Conservation (phyloP, 2,888 invertebrate species). For the Agonopterix heracliana region DNA sequence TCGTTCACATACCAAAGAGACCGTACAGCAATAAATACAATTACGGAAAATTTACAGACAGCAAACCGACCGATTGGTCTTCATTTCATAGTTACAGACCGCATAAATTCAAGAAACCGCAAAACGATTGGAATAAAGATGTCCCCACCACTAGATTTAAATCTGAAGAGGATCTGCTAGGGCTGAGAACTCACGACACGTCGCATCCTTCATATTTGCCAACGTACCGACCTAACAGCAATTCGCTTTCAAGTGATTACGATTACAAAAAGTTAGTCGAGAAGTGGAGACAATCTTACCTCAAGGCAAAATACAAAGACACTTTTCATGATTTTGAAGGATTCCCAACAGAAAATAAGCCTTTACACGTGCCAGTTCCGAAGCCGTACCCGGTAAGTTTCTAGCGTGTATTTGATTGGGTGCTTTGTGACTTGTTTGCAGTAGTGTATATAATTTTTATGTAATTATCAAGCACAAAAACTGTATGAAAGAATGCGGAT, state of each 20-base stretch:
- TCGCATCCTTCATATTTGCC: constrained; percentile 55
- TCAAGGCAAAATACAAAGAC: constrained; percentile 59
- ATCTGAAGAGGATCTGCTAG: constrained; percentile 64
- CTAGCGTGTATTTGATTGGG: background rate
- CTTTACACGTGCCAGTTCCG: constrained; percentile 54
- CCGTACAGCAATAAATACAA: constrained; percentile 32
- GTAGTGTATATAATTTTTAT: constrained; percentile 20
- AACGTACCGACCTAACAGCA: constrained; percentile 38
- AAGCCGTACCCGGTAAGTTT: constrained; percentile 67
- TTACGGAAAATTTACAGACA: constrained; percentile 37
- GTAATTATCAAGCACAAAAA: constrained; percentile 53
- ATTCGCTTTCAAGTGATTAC: constrained; percentile 38
- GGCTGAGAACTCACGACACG: constrained; percentile 59
- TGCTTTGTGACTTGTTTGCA: constrained; percentile 1
- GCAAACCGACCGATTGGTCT: constrained; percentile 40
- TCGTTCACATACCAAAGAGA: constrained; percentile 59
- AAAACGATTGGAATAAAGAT: constrained; percentile 51
- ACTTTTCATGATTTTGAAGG: constrained; percentile 47
- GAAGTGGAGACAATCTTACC: constrained; percentile 62
- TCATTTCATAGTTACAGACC: constrained; percentile 33
- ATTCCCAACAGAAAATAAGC: constrained; percentile 53
- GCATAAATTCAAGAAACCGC: constrained; percentile 35
- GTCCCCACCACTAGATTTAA: constrained; percentile 46
- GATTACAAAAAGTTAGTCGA: constrained; percentile 59
- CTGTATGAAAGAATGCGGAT: constrained; percentile 66